Evolutionary conservation across 2,113 vertebrate species (phyloP).

Genomic region (Cervus canadensis): DNA sequence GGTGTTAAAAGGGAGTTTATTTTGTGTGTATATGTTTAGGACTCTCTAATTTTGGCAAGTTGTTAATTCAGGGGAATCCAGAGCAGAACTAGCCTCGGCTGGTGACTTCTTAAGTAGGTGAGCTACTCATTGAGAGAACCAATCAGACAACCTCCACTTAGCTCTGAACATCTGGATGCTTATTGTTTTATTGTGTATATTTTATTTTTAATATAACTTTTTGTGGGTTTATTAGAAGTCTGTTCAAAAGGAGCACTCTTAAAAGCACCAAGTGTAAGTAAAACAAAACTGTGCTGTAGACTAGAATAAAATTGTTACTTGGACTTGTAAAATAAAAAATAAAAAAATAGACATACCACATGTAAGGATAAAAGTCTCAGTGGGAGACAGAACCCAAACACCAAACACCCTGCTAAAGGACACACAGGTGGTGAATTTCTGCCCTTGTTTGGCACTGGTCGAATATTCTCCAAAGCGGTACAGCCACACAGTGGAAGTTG

Average conservation of each 20-base stretch:
- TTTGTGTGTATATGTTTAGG: constrained; percentile 27
- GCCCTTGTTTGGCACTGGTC: constrained; percentile 6
- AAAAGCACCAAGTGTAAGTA: constrained; percentile 64
- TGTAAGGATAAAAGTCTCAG: not conserved
- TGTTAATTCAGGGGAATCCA: constrained; percentile 30
- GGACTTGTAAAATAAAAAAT: constrained; percentile 2
- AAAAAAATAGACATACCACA: not conserved
- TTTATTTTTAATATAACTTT: constrained; percentile 67
- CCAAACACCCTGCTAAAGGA: not conserved
- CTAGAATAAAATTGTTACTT: constrained; percentile 57
- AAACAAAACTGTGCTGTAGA: constrained; percentile 30
- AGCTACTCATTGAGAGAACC: not conserved
- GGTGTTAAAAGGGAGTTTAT: not conserved
- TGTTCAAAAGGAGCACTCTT: constrained; percentile 66
- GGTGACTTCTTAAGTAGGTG: not conserved
- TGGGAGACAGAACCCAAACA: not conserved
- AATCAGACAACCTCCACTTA: not conserved
- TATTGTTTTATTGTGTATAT: constrained; percentile 58
- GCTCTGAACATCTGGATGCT: constrained; percentile 53
- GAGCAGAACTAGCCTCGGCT: not conserved
- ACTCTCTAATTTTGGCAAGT: constrained; percentile 12
- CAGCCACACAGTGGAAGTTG: constrained; percentile 23
- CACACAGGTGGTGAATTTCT: not conserved
- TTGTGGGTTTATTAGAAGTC: constrained; percentile 39
- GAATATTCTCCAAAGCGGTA: constrained; percentile 7